Evolutionary conservation across 2,888 invertebrate species (phyloP).

Genomic region (Hemistola chrysoprasaria): DNA sequence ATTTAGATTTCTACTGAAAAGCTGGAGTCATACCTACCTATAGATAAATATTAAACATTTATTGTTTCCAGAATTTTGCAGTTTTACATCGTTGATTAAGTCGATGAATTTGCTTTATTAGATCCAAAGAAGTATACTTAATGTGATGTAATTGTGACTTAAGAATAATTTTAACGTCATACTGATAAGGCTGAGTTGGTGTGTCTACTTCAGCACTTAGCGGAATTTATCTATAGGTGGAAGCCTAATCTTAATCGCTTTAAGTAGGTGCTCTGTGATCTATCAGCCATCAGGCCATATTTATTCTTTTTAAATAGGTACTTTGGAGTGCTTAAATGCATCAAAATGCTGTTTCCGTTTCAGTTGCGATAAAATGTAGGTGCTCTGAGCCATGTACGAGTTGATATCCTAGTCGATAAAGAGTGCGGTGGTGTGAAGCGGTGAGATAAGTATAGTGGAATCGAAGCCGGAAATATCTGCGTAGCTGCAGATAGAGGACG

Average conservation of each 20-base stretch:
- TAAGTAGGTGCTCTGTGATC: conserved; percentile 2
- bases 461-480: conserved; percentile 55
- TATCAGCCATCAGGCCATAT: conserved; percentile 28
- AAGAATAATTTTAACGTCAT: conserved; percentile 19
- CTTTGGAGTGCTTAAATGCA: too few relatives aligned
- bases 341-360: conserved; percentile 10
- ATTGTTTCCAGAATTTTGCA: too few relatives aligned
- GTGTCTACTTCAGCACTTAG: conserved; percentile 22
- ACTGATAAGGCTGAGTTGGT: conserved; percentile 32
- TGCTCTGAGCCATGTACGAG: too few relatives aligned
- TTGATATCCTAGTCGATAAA: conserved; percentile 21
- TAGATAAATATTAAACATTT: too few relatives aligned
- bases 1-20: too few relatives aligned
- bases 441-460: conserved; percentile 28
- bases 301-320: too few relatives aligned
- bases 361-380: conserved; percentile 7
- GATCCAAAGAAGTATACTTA: too few relatives aligned
- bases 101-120: too few relatives aligned
- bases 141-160: conserved; percentile 19
- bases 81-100: too few relatives aligned
- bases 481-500: conserved; percentile 38
- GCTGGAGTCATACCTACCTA: too few relatives aligned
- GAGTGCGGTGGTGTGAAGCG: conserved; percentile 8
- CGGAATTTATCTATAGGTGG: conserved; percentile 22
- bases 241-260: conserved; percentile 24